These are phyloP conservation scores for Nibea coibor DNA, from an alignment of 2,113 vertebrate species.

Conservation along the genomic window DNA sequence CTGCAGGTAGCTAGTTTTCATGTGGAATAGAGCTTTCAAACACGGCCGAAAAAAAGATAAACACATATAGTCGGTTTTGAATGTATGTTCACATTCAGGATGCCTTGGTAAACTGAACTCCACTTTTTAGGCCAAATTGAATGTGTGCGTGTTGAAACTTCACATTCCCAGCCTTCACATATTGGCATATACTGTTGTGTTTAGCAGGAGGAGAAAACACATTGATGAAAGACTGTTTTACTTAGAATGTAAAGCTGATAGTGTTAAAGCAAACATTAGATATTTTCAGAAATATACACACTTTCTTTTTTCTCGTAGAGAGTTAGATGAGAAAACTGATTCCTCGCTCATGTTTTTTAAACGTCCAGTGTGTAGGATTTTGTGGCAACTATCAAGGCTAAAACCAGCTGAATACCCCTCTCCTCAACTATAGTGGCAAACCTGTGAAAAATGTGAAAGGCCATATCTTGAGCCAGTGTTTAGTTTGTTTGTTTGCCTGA, in stretches of 20 bases:
- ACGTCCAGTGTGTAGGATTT: no score
- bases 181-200: constrained; percentile 70
- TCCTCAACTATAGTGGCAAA: no score
- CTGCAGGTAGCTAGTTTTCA: constrained; percentile 18
- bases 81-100: constrained; percentile 59
- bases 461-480: no score
- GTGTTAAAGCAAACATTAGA: constrained; percentile 23
- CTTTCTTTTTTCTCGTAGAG: neutral
- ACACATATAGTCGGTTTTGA: constrained; percentile 27
- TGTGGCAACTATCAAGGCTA: no score
- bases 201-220: neutral
- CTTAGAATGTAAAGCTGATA: constrained; percentile 25
- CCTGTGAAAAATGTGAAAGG: no score
- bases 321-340: neutral
- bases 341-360: neutral
- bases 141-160: constrained; percentile 76
- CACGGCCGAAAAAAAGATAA: neutral
- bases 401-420: no score
- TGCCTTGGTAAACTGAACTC: constrained; percentile 72
- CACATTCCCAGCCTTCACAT: constrained; percentile 53
- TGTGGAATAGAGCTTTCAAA: constrained; percentile 44
- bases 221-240: constrained; percentile 33
- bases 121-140: constrained; percentile 77
- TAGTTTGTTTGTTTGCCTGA: no score
- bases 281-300: constrained; percentile 27